Conservation (phyloP, 2,888 invertebrate genomes). For the Chrysolina oricalcia region DNA sequence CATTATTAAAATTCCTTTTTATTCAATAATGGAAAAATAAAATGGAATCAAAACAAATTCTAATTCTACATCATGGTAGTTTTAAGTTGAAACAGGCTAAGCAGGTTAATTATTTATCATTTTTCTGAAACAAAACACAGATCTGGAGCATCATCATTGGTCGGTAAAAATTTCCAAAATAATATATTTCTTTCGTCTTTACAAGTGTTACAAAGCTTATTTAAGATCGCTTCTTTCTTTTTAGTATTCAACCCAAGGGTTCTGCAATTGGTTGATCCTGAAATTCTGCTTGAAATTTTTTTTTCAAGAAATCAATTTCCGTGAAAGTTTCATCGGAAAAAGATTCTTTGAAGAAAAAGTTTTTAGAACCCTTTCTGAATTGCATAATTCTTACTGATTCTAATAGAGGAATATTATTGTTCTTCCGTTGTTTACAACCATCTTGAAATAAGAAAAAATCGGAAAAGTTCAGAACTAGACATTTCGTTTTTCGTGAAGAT, state of each 20-base stretch:
- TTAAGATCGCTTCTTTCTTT: neutral
- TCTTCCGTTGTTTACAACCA: neutral
- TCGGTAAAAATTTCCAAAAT: slow-evolving; percentile 9
- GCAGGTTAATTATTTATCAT: too few species aligned
- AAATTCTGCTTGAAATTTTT: neutral
- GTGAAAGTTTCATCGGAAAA: neutral
- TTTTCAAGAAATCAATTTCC: slow-evolving; percentile 1
- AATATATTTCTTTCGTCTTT: neutral
- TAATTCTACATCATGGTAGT: neutral
- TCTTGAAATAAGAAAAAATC: slow-evolving; percentile 4
- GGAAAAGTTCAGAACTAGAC: neutral
- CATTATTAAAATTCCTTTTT: too few species aligned
- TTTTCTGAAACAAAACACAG: neutral
- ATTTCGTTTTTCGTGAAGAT: neutral
- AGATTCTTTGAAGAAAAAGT: too few species aligned
- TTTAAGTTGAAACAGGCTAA: too few species aligned
- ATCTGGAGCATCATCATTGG: slow-evolving; percentile 5
- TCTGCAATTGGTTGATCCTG: too few species aligned
- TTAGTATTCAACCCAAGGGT: neutral
- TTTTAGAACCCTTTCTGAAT: too few species aligned
- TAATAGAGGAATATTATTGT: neutral
- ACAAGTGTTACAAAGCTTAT: neutral
- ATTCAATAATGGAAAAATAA: neutral
- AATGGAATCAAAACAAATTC: neutral
- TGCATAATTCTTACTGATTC: too few species aligned